Percentiles rank a stretch among this genome's conserved stretches.
These are phyloP conservation scores for Toxostoma redivivum DNA, from an alignment of 2,113 vertebrate genomes.

Conservation along the genomic window DNA sequence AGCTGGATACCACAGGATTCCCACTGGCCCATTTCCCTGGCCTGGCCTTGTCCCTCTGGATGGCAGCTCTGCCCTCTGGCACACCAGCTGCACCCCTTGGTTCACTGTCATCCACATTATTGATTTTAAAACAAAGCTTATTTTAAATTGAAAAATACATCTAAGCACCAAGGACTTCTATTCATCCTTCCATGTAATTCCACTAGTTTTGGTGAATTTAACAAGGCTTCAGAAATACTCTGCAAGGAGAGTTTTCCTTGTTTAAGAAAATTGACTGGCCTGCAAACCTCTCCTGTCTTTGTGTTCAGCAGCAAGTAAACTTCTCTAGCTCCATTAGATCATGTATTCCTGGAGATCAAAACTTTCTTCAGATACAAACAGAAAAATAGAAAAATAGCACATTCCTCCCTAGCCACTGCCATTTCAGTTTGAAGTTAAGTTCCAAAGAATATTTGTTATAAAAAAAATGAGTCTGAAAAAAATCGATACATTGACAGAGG, in stretches of 20 bases:
- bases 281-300: background rate
- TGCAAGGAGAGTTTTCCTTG: background rate
- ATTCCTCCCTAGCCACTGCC: background rate
- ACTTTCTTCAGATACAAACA: background rate
- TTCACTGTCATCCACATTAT: background rate
- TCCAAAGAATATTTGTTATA: background rate
- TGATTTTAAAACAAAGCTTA: background rate
- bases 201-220: background rate
- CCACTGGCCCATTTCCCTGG: fast-evolving
- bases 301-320: background rate
- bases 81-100: background rate
- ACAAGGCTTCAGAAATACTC: background rate
- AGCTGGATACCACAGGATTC: background rate
- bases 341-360: background rate
- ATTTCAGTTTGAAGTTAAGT: background rate
- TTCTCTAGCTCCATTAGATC: background rate
- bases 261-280: background rate
- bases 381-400: background rate
- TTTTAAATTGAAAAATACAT: background rate
- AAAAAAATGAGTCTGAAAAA: constrained; percentile 10
- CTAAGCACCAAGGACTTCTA: background rate
- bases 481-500: constrained; percentile 33
- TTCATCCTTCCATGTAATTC: background rate
- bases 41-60: background rate
- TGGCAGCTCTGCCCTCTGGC: background rate